phyloP scores from a whole-genome alignment of 2,888 invertebrate genomes.

The Rhagophthalmus giganteus region DNA sequence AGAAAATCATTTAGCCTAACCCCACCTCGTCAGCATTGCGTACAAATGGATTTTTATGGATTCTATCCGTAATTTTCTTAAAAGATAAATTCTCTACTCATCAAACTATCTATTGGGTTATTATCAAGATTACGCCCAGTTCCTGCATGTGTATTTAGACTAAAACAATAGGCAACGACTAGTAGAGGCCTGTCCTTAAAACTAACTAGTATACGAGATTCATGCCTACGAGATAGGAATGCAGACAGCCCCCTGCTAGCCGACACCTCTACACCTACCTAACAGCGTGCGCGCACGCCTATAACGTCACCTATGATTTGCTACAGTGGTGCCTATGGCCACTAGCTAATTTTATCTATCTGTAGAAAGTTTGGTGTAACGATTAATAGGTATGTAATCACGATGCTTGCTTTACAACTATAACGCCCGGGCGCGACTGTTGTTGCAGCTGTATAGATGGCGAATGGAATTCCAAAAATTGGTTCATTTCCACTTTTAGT shows the following conservation, averaged over 20 bases:
- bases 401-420: conserved; percentile 83
- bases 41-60: no score
- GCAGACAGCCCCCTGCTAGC: conserved; percentile 15
- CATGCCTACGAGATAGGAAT: conserved; percentile 26
- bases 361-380: conserved; percentile 44
- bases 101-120: neutral
- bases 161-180: conserved; percentile 6
- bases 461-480: conserved; percentile 65
- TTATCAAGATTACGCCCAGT: conserved; percentile 2
- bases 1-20: no score
- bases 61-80: no score
- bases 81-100: no score
- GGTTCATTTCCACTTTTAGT: conserved; percentile 63
- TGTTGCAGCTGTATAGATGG: conserved; percentile 56
- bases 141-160: conserved; percentile 13
- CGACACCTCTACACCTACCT: conserved; percentile 8
- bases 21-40: no score
- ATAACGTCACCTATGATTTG: conserved; percentile 33
- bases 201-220: conserved; percentile 27
- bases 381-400: conserved; percentile 66
- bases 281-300: conserved; percentile 29
- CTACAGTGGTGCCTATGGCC: conserved; percentile 25
- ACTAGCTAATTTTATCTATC: conserved; percentile 22
- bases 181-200: conserved; percentile 22
- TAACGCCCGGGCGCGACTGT: conserved; percentile 84